A percentile compares a stretch with the other conserved stretches of the same genome.
Conservation (phyloP, 2,888 invertebrate species). For the Mesopsocus fuscifrons region DNA sequence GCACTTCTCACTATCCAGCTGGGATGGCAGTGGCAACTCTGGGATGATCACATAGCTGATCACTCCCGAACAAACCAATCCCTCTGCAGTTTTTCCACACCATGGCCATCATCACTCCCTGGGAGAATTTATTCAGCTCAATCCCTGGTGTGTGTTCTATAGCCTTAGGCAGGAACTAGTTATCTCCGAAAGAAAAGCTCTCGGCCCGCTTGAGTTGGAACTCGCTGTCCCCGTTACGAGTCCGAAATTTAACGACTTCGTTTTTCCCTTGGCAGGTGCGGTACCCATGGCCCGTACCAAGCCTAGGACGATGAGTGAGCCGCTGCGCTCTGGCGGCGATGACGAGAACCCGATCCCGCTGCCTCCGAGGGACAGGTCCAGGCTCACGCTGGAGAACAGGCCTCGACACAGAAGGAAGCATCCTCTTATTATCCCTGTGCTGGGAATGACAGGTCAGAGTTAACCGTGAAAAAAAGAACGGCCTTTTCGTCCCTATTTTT, state of each 20-base stretch:
- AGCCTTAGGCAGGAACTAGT: no score
- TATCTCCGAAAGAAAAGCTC: no score
- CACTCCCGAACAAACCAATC: no score
- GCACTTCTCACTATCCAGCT: no score
- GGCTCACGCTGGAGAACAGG: constrained; percentile 37
- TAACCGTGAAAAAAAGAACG: neutral
- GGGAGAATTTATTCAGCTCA: no score
- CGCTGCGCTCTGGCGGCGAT: neutral
- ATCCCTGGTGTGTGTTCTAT: no score
- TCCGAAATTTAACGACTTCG: constrained; percentile 30
- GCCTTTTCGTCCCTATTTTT: constrained; percentile 13
- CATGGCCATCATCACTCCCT: no score
- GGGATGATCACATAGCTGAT: no score
- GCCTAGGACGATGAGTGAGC: constrained; percentile 1
- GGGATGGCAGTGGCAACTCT: no score
- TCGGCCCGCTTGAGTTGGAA: no score
- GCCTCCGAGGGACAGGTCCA: constrained; percentile 54
- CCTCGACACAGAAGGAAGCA: constrained; percentile 62
- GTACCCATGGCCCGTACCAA: constrained; percentile 5
- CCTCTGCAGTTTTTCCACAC: no score
- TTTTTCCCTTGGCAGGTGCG: no score
- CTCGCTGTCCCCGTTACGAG: constrained; percentile 36
- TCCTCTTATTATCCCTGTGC: constrained; percentile 59
- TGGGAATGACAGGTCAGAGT: constrained; percentile 9
- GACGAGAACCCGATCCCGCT: constrained; percentile 49